Conservation (phyloP, 2,888 invertebrate genomes). For the Orchesellides sinensis region DNA sequence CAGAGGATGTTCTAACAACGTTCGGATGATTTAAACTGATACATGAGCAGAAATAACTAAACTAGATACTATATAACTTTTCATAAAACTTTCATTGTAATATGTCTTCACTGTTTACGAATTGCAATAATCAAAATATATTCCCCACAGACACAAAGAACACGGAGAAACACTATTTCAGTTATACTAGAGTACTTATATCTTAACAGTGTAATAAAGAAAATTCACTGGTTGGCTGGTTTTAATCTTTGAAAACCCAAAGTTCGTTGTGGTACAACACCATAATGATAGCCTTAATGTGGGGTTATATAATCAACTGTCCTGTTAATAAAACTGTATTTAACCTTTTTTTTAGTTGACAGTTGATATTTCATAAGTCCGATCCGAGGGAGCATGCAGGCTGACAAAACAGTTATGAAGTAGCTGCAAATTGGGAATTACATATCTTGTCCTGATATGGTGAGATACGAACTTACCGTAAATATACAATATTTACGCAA, state of each 20-base stretch:
- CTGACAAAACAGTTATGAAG: too few relatives aligned
- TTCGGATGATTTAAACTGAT: too few relatives aligned
- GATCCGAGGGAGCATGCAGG: too few relatives aligned
- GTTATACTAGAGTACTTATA: background rate
- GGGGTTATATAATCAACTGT: too few relatives aligned
- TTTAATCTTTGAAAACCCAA: background rate
- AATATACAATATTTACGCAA: too few relatives aligned
- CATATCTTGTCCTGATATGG: too few relatives aligned
- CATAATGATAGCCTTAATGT: too few relatives aligned
- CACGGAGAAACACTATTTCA: slow-evolving; percentile 10
- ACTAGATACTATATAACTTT: background rate
- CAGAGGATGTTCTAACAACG: slow-evolving; percentile 4
- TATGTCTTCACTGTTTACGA: slow-evolving; percentile 38
- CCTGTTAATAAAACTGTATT: background rate
- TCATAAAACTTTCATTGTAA: slow-evolving; percentile 41
- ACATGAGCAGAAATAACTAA: too few relatives aligned
- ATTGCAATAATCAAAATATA: slow-evolving; percentile 55
- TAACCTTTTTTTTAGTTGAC: background rate
- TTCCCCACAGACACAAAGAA: slow-evolving; percentile 23
- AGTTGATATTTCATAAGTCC: background rate
- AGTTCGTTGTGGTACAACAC: too few relatives aligned
- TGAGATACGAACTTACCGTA: too few relatives aligned
- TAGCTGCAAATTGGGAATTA: too few relatives aligned
- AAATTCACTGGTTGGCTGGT: background rate
- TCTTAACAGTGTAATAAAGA: background rate